These are phyloP conservation scores for Gallinago stenura DNA, from an alignment of 2,797 vertebrate species.

Conservation along the genomic window DNA sequence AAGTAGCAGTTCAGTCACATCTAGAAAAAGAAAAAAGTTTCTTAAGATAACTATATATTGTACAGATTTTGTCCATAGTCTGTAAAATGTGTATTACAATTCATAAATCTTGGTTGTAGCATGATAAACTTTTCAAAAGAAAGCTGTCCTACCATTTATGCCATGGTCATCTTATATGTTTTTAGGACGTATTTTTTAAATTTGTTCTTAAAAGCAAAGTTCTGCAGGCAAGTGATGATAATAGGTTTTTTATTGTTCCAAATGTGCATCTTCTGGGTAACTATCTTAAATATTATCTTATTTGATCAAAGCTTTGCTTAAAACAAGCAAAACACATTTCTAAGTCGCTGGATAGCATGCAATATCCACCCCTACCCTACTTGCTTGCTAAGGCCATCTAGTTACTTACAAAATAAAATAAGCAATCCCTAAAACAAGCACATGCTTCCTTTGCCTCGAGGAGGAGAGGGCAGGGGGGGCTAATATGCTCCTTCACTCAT, in stretches of 20 bases:
- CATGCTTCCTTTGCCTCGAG: slow-evolving; percentile 46
- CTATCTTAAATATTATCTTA: slow-evolving; percentile 39
- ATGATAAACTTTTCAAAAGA: slow-evolving; percentile 37
- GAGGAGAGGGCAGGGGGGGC: slow-evolving; percentile 31
- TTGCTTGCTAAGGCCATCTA: slow-evolving; percentile 15
- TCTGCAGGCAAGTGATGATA: slow-evolving; percentile 28
- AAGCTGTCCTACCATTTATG: slow-evolving; percentile 52
- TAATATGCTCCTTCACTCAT: slow-evolving; percentile 29
- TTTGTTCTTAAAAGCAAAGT: slow-evolving; percentile 23
- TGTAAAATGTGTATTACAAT: neutral
- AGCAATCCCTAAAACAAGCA: slow-evolving; percentile 48
- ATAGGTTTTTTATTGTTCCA: slow-evolving; percentile 36
- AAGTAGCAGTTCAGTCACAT: slow-evolving; percentile 58
- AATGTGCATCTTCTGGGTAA: slow-evolving; percentile 57
- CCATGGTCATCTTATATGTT: slow-evolving; percentile 64
- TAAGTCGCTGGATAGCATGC: slow-evolving; percentile 64
- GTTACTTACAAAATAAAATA: neutral
- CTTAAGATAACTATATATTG: slow-evolving; percentile 2
- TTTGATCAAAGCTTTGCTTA: slow-evolving; percentile 13
- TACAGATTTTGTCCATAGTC: slow-evolving; percentile 27
- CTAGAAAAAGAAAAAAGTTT: slow-evolving; percentile 60
- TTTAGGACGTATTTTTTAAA: neutral
- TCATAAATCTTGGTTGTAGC: slow-evolving; percentile 4
- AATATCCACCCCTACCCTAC: slow-evolving; percentile 22
- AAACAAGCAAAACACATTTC: slow-evolving; percentile 47